phyloP scores from a whole-genome alignment of 2,113 vertebrate genomes.

The Sclerurus mexicanus region DNA sequence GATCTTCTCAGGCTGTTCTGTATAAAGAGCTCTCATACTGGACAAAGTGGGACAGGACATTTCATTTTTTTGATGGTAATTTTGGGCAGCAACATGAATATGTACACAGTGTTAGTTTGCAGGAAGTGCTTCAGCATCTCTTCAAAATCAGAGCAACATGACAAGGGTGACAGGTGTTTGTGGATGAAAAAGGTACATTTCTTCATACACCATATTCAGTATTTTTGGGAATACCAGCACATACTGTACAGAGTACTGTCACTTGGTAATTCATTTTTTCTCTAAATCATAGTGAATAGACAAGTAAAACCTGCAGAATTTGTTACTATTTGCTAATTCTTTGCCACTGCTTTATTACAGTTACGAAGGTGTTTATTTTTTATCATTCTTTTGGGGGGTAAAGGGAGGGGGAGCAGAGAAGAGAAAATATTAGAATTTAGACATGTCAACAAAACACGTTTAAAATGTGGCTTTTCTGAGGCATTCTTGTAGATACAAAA shows the following conservation, averaged over 20 bases:
- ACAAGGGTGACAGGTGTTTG: neutral
- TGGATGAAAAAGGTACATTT: neutral
- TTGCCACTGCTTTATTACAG: neutral
- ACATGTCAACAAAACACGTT: neutral
- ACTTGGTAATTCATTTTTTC: neutral
- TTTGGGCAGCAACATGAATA: neutral
- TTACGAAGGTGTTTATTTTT: neutral
- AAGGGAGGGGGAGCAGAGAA: neutral
- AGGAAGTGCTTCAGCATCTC: neutral
- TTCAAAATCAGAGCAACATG: neutral
- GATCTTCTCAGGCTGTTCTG: neutral
- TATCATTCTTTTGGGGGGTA: neutral
- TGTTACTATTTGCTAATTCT: neutral
- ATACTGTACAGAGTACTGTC: neutral
- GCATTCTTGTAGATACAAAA: fast-evolving
- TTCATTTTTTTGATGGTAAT: neutral
- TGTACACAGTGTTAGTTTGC: neutral
- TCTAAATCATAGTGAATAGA: neutral
- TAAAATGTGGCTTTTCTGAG: neutral
- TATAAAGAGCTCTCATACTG: neutral
- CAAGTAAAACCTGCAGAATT: neutral
- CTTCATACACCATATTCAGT: neutral
- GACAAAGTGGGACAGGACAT: neutral
- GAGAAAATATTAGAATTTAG: neutral
- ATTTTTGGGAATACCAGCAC: neutral